Conservation (phyloP, 2,113 vertebrate species). For the Pungitius pungitius region DNA sequence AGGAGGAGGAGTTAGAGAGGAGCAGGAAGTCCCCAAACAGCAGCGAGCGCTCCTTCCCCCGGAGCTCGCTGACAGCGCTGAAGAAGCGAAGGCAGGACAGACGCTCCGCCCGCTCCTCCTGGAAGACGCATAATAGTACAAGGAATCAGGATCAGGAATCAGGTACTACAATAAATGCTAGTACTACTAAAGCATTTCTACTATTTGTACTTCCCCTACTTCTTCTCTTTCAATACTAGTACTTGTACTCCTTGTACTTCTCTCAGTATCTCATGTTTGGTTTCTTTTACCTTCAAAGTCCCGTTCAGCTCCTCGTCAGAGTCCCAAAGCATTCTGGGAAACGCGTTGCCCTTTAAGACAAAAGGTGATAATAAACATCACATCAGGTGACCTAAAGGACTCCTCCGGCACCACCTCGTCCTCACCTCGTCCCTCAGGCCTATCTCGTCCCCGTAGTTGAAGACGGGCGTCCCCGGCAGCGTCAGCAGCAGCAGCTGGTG, state of each 20-base stretch:
- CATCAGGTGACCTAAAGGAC: background rate
- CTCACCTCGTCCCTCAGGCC: slow-evolving; percentile 77
- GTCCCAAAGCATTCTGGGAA: slow-evolving; percentile 77
- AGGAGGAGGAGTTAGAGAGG: slow-evolving; percentile 19
- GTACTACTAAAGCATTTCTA: background rate
- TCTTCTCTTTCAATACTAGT: background rate
- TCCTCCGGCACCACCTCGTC: background rate
- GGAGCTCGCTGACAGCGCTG: slow-evolving; percentile 74
- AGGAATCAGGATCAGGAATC: too few relatives aligned
- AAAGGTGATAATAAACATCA: background rate
- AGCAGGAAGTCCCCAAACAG: slow-evolving; percentile 79
- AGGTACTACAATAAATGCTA: too few relatives aligned
- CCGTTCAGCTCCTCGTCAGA: slow-evolving; percentile 52
- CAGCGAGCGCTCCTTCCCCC: slow-evolving; percentile 84
- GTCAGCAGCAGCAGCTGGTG: slow-evolving; percentile 86
- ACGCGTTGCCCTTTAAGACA: slow-evolving; percentile 45
- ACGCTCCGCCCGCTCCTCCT: slow-evolving; percentile 62
- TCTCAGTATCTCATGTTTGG: background rate
- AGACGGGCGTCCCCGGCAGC: slow-evolving; percentile 84
- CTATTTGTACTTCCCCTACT: background rate
- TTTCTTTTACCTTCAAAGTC: slow-evolving; percentile 68
- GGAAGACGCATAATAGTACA: background rate
- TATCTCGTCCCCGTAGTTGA: slow-evolving; percentile 88
- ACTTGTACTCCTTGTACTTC: background rate
- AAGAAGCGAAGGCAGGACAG: slow-evolving; percentile 69